Percentiles rank a stretch among this genome's conserved stretches.
phyloP scores from a whole-genome alignment of 2,113 vertebrate species.

The Zosterops borbonicus region DNA sequence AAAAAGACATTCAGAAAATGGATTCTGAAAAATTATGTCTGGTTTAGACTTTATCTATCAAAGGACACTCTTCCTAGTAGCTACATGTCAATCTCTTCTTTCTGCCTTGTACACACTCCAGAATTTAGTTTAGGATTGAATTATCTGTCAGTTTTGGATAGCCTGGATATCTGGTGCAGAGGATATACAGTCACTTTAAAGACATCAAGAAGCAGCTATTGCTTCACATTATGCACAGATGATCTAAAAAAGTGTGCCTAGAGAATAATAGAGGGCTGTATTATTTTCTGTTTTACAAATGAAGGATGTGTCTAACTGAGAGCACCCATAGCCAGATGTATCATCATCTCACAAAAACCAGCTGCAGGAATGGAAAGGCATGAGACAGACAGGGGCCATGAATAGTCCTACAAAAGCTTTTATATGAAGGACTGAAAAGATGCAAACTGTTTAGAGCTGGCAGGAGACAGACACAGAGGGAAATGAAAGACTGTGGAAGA shows the following conservation, averaged over 20 bases:
- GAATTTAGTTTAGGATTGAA: slow-evolving; percentile 13
- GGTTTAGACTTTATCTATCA: slow-evolving; percentile 13
- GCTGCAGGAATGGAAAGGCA: not conserved
- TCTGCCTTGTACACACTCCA: not conserved
- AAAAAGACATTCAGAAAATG: not conserved
- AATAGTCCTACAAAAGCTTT: not conserved
- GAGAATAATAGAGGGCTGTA: not conserved
- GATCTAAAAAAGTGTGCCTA: not conserved
- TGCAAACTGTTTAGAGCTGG: not conserved
- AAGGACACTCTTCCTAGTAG: not conserved
- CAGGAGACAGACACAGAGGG: not conserved
- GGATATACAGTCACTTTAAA: not conserved
- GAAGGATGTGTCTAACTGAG: not conserved
- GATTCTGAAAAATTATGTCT: slow-evolving; percentile 16
- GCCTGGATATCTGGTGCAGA: not conserved
- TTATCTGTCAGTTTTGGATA: not conserved
- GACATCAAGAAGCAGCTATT: not conserved
- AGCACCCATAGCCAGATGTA: not conserved
- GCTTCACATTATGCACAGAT: not conserved
- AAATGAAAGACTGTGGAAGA: not conserved
- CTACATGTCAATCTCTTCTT: not conserved
- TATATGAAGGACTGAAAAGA: not conserved
- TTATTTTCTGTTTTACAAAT: not conserved
- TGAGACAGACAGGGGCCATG: not conserved
- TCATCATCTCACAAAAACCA: not conserved